These are phyloP conservation scores for Patella ulyssiponensis DNA, from an alignment of 2,888 invertebrate genomes.

Conservation along the genomic window DNA sequence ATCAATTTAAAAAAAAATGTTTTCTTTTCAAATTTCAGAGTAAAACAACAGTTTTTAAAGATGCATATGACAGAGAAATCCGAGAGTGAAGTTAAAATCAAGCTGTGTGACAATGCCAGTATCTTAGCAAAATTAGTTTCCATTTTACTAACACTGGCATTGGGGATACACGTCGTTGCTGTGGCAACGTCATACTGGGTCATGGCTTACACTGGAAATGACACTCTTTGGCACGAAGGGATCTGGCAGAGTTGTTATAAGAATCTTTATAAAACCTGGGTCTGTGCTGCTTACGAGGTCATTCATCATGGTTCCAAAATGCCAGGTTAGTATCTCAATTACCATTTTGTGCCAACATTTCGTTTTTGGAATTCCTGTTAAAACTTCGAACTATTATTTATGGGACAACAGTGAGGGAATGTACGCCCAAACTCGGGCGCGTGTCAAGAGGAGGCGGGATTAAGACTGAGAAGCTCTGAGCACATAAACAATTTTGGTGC, in stretches of 20 bases:
- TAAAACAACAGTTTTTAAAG: not conserved
- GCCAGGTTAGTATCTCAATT: constrained; percentile 19
- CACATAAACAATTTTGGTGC: too few relatives aligned
- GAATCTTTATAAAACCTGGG: constrained; percentile 13
- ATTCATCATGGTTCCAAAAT: constrained; percentile 16
- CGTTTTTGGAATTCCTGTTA: not conserved
- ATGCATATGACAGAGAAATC: constrained; percentile 16
- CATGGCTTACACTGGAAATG: constrained; percentile 17
- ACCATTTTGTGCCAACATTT: not conserved
- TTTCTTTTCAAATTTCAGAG: too few relatives aligned
- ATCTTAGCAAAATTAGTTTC: constrained; percentile 7
- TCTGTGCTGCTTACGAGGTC: constrained; percentile 14
- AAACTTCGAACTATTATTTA: too few relatives aligned
- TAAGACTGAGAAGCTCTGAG: too few relatives aligned
- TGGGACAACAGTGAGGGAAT: too few relatives aligned
- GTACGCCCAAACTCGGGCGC: too few relatives aligned
- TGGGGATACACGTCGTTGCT: constrained; percentile 1
- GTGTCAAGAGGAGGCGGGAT: too few relatives aligned
- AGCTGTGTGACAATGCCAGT: constrained; percentile 15
- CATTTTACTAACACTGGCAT: not conserved
- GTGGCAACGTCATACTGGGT: constrained; percentile 29
- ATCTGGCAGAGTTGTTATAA: constrained; percentile 33
- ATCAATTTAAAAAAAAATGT: too few relatives aligned
- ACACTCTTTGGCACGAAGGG: constrained; percentile 30
- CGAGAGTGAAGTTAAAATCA: constrained; percentile 13